A percentile compares a stretch with the other conserved stretches of the same genome.
phyloP scores from a whole-genome alignment of 2,113 vertebrate species.

The Boleophthalmus pectinirostris region DNA sequence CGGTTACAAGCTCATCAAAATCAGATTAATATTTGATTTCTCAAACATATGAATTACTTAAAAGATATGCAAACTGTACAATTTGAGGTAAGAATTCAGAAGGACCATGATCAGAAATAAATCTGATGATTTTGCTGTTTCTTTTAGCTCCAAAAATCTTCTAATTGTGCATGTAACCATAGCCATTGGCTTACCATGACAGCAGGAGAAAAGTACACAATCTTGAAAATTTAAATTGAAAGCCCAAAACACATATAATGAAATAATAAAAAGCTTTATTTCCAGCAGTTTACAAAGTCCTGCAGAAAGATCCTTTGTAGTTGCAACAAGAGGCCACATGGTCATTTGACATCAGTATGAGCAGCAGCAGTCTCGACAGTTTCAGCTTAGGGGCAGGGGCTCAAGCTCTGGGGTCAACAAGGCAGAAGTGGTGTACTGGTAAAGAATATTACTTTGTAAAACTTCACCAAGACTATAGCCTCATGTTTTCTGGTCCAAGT shows the following conservation, averaged over 20 bases:
- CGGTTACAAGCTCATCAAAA: too few relatives aligned
- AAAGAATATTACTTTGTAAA: neutral
- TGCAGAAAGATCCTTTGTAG: conserved; percentile 48
- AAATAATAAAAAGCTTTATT: conserved; percentile 81
- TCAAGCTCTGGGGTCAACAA: conserved; percentile 53
- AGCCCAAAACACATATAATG: conserved; percentile 47
- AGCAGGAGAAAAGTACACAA: neutral
- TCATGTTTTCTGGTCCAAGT: neutral
- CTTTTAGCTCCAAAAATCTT: too few relatives aligned
- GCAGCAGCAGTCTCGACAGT: conserved; percentile 19
- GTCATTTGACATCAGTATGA: conserved; percentile 17
- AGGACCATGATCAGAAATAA: too few relatives aligned
- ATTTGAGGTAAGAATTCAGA: too few relatives aligned
- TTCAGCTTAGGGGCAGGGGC: conserved; percentile 15
- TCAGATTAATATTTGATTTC: too few relatives aligned
- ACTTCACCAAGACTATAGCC: neutral
- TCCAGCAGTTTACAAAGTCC: conserved; percentile 76
- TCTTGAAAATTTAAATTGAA: neutral
- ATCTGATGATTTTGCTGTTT: too few relatives aligned
- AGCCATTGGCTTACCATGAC: too few relatives aligned
- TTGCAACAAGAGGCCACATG: conserved; percentile 22
- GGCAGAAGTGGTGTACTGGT: conserved; percentile 27
- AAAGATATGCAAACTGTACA: too few relatives aligned
- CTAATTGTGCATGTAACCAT: too few relatives aligned
- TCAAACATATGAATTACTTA: too few relatives aligned